phyloP scores from a whole-genome alignment of 2,797 vertebrate species.

The Helarctos malayanus region DNA sequence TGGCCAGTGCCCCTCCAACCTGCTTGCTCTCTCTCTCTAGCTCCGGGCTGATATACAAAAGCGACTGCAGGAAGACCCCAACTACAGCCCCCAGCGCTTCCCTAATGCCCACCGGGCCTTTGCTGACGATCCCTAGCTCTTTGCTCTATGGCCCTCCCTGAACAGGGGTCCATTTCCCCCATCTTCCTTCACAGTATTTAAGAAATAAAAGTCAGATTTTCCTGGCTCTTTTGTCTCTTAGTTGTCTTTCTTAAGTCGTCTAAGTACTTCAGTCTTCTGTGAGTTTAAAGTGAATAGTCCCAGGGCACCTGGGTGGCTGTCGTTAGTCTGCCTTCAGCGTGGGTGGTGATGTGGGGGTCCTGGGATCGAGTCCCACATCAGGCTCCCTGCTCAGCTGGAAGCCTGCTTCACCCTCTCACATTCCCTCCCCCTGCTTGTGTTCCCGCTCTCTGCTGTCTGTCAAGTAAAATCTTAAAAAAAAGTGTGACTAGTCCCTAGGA shows the following conservation, averaged over 20 bases:
- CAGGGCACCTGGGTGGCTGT: too few species aligned
- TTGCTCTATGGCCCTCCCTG: slow-evolving; percentile 44
- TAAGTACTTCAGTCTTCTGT: background rate
- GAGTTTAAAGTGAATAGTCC: background rate
- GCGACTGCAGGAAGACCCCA: slow-evolving; percentile 93
- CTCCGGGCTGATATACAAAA: slow-evolving; percentile 95
- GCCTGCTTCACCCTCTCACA: too few species aligned
- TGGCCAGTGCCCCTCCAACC: background rate
- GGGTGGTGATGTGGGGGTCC: too few species aligned
- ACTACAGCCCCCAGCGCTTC: slow-evolving; percentile 94
- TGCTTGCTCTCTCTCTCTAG: slow-evolving; percentile 85
- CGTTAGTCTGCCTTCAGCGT: too few species aligned
- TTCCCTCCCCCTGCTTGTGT: too few species aligned
- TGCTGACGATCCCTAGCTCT: slow-evolving; percentile 91
- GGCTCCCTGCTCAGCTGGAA: too few species aligned
- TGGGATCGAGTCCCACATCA: too few species aligned
- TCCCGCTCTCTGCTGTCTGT: too few species aligned
- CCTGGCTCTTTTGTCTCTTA: slow-evolving; percentile 75
- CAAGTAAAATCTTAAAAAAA: too few species aligned
- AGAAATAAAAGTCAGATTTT: slow-evolving; percentile 86
- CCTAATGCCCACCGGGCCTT: slow-evolving; percentile 95
- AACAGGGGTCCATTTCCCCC: slow-evolving; percentile 58
- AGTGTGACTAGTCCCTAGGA: background rate
- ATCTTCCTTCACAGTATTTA: slow-evolving; percentile 86
- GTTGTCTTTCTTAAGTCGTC: background rate